Evolutionary conservation across 2,888 invertebrate genomes (phyloP), one percentile per base, ranked within the genome.

Genomic region (Rhagophthalmus giganteus): DNA sequence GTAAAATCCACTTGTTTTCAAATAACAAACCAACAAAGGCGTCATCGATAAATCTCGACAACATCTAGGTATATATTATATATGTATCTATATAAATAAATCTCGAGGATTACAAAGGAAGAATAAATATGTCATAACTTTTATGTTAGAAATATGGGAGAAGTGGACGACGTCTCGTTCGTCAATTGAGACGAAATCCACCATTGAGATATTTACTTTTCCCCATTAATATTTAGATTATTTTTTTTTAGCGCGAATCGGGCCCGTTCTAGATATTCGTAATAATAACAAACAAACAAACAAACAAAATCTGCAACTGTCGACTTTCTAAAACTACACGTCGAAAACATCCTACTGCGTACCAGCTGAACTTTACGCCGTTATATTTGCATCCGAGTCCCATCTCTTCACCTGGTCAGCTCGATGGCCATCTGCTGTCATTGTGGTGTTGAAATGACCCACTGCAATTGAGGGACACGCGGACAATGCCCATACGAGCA

Each of bases 401-500:
- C 53, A 58, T 58, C 50, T 59, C 61, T 61, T 71, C 71, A 71
- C 69, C 71, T 70, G 70, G 71, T 69, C 70, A 69, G 62, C 62
- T 58, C 56, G 57, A 53, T 62, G 64, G 61, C 69, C 72, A 72
- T 71, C 72, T 72, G 72, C 72, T 71, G 69, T 71, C 70, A 69
- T 70, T 70, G 72, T 70, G 69, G 69, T 65, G 68, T 67, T 66
- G 68, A 69, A 68, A 69, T 71, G 69, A 68, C 69, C 68, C 67
- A 64, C 64, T 60, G 60, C 55, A 57, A 49, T 39, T 38, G 35
- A 49, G 49, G 54, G 54, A 49, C 46, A 39, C 38, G 31, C 44
- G 35, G 28, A 52, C 45, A 46, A 52, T 52, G 26, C 40, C n/a
- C 9, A 15, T 37, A 39, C 39, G 38, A 39, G 39, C 47, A 33